Evolutionary conservation across 2,888 invertebrate genomes (phyloP), one percentile per base, ranked within the genome.

Genomic region (Eupeodes latifasciatus): DNA sequence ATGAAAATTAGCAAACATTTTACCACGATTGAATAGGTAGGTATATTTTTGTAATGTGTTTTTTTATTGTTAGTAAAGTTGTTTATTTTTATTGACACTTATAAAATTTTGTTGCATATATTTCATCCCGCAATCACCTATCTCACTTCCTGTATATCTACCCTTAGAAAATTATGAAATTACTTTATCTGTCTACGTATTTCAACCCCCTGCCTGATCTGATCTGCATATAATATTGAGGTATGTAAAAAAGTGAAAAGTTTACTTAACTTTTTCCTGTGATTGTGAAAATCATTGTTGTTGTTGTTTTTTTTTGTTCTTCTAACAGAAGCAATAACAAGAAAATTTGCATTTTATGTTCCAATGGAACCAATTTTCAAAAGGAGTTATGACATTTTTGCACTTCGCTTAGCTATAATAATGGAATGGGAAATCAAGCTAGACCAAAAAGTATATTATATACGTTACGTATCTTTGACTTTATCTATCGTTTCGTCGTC

Each of bases 311-410:
- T n/a, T 67, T 10, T 36, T 27, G 3, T 34, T 34, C 1, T 1
- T 16, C 36, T 44, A 47, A 12, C 71, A 80, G 9, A 62, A 80
- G 40, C 75, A 72, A 81, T 72, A 72, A 51, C 67, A 61, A 66
- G 53, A 75, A 83, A 85, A 87, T 87, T 87, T 87, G 87, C 87
- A 87, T 87, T 87, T 87, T 87, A 84, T 87, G 84, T 72, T 80
- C 83, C 76, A 83, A 80, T 87, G 87, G 84, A 87, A 87, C 87
- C 84, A 87, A 84, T 87, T 80, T 80, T 66, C 40, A 83, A 84
- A 40, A 72, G 87, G 59, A 80, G 83, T 87, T 84, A 87, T 80
- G 87, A 76, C 87, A 78, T 74, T 79, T 87, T 83, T 83, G 83
- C 87, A 87, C 87, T 83, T 72, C 76, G 75, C 51, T 78, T 78